Evolutionary conservation across 2,113 vertebrate species (phyloP).

Genomic region (Neolamprologus devosi): DNA sequence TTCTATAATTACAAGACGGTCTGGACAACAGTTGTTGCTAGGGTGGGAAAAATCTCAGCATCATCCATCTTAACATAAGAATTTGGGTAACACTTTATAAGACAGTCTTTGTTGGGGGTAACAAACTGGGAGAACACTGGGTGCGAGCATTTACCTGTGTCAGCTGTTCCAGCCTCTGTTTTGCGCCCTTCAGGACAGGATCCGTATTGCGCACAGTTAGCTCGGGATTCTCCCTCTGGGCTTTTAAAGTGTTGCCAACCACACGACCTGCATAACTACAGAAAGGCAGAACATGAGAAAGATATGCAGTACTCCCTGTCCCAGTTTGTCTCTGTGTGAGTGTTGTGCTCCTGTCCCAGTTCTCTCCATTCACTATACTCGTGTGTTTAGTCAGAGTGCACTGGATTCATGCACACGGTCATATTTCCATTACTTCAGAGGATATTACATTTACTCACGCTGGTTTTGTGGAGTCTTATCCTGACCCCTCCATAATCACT

Average conservation of each 20-base stretch:
- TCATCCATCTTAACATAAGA: background rate
- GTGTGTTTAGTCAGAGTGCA: background rate
- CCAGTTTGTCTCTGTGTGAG: background rate
- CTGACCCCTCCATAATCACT: background rate
- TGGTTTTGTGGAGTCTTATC: background rate
- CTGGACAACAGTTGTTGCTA: background rate
- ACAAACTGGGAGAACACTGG: background rate
- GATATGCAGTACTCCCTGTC: background rate
- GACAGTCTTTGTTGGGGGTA: background rate
- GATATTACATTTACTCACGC: background rate
- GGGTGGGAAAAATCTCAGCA: background rate
- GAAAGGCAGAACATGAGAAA: conserved; percentile 21
- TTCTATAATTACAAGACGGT: background rate
- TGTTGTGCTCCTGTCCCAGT: conserved; percentile 14
- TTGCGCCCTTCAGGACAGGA: conserved; percentile 71
- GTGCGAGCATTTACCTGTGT: conserved; percentile 66
- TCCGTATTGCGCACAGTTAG: conserved; percentile 76
- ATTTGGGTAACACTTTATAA: background rate
- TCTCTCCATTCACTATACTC: background rate
- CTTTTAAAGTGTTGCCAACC: conserved; percentile 76
- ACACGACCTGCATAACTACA: conserved; percentile 78
- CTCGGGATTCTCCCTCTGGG: conserved; percentile 82
- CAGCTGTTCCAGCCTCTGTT: conserved; percentile 76
- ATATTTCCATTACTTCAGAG: background rate
- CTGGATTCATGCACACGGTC: background rate